Base-by-base conservation (phyloP, 2,113 vertebrate genomes). In the Pholis gunnellus region DNA sequence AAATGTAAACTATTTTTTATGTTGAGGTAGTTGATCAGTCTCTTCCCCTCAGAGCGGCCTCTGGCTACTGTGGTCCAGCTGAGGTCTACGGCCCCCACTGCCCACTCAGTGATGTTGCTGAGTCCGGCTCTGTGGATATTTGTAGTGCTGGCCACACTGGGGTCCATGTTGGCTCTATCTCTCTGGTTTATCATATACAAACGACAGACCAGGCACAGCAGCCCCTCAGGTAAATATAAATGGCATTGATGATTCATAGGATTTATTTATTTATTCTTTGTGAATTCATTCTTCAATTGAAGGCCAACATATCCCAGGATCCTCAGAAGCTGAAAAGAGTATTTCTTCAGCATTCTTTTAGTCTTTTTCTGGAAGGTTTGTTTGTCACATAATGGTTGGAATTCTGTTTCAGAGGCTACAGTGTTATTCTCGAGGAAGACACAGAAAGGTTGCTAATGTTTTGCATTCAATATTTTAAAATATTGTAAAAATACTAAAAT, bases 171-270 rank as follows among this genome's bases (percentile, higher is more conserved):
- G 81, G 85, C 79, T 40, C 78, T 96, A 46, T 57, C 66, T 22
- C 57, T 95, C 11, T 95, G 94, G 93, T 57, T 91, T 50, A 38
- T 94, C 78, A 91, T 95, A 22, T 94, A 81, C 87, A 94, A 66
- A 84, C 65, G 65, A 22, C 87, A 90, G 52, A 72, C 1, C 25
- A 82, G 85, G 27, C 40, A 1, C 63, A 52, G 38, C n/a, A 81
- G 31, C 17, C 57, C 15, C 40, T 40, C 87, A 25, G 94, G 94
- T 94, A 78, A 79, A 54, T 2, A 40, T 11, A 11, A 3, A 48
- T n/a, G 6, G 22, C 8, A 25, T 14, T 52, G 14, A 29, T 44
- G 29, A 18, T 27, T 50, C 10, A 34, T 31, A 15, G 34, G 1
- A 64, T 34, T 69, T 11, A 18, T 54, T 20, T 14, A 59, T 29